phyloP scores from a whole-genome alignment of 2,113 vertebrate genomes.

The Cottus gobio region DNA sequence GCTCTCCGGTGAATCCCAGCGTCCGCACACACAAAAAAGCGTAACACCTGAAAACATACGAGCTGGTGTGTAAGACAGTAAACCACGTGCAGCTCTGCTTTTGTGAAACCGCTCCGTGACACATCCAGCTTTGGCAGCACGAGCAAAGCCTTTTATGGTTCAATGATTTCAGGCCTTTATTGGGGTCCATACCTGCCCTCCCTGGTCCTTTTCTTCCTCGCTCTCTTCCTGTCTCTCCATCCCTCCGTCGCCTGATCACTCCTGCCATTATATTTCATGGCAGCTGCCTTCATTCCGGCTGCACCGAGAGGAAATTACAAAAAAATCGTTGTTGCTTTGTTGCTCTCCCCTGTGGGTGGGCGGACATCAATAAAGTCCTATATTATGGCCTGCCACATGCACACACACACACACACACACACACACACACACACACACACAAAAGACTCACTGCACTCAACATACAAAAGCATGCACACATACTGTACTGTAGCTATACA shows the following conservation, averaged over 20 bases:
- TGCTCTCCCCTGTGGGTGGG: constrained; percentile 24
- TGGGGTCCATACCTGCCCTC: constrained; percentile 36
- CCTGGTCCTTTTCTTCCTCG: constrained; percentile 7
- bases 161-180: constrained; percentile 51
- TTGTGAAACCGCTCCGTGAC: constrained; percentile 14
- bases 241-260: constrained; percentile 18
- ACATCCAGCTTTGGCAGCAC: constrained; percentile 8
- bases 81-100: constrained; percentile 2
- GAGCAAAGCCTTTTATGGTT: constrained; percentile 26
- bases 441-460: constrained; percentile 16
- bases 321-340: constrained; percentile 64
- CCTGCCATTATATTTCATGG: constrained; percentile 51
- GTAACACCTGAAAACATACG: constrained; percentile 53
- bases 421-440: constrained; percentile 1
- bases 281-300: constrained; percentile 18
- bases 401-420: constrained; percentile 3
- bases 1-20: constrained; percentile 18
- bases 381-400: constrained; percentile 36
- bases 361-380: constrained; percentile 55
- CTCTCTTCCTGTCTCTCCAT: constrained; percentile 14
- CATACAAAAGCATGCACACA: constrained; percentile 16
- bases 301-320: constrained; percentile 70
- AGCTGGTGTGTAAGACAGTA: constrained; percentile 47
- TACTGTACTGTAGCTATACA: constrained; percentile 4
- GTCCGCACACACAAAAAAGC: constrained; percentile 22